phyloP scores from a whole-genome alignment of 2,888 invertebrate genomes.

The Thumatha senex region DNA sequence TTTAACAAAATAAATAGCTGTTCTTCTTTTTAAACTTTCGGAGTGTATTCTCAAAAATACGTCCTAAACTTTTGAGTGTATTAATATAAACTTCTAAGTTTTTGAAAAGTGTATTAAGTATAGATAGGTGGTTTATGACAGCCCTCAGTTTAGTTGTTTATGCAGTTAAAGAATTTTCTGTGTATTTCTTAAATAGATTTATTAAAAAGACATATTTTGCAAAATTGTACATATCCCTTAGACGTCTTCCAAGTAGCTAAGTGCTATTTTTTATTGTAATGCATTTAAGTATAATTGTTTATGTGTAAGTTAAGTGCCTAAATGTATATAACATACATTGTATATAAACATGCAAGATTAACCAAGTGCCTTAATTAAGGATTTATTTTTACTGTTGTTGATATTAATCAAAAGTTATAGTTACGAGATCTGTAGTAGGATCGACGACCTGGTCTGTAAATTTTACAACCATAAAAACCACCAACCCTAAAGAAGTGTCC shows the following conservation, averaged over 20 bases:
- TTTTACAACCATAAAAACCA: too few relatives aligned
- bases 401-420: constrained; percentile 30
- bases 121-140: too few relatives aligned
- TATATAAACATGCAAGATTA: constrained; percentile 40
- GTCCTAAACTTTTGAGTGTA: too few relatives aligned
- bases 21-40: too few relatives aligned
- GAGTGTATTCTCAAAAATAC: too few relatives aligned
- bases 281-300: constrained; percentile 44
- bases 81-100: too few relatives aligned
- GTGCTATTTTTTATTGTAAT: constrained; percentile 43
- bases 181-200: constrained; percentile 18
- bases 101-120: too few relatives aligned
- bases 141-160: too few relatives aligned
- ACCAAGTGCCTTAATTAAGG: constrained; percentile 51
- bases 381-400: constrained; percentile 28
- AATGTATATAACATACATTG: constrained; percentile 41
- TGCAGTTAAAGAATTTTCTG: too few relatives aligned
- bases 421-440: constrained; percentile 24
- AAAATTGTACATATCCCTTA: constrained; percentile 55
- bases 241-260: constrained; percentile 66
- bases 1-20: not conserved
- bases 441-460: constrained; percentile 18
- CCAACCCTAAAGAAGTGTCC: too few relatives aligned
- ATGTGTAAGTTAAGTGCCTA: constrained; percentile 41
- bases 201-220: constrained; percentile 57